Conservation (phyloP, 2,113 vertebrate genomes). For the Microtus richardsoni region DNA sequence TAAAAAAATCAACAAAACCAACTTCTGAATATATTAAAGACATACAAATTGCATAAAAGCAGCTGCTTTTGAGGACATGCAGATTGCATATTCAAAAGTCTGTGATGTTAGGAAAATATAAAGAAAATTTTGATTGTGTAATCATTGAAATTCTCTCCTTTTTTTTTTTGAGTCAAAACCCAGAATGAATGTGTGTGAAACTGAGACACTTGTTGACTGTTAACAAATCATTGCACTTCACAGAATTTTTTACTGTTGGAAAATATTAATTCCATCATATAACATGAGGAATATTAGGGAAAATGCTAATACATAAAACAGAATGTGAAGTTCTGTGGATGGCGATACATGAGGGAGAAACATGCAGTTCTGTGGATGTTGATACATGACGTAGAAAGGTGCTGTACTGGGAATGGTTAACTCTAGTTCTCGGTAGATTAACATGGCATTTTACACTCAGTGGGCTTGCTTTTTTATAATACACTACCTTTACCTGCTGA, state of each 20-base stretch:
- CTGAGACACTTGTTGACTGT: background rate
- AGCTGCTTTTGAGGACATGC: background rate
- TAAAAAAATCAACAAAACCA: background rate
- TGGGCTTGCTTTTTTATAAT: background rate
- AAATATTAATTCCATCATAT: background rate
- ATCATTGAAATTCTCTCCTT: conserved; percentile 8
- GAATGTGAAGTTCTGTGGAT: background rate
- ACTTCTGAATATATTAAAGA: background rate
- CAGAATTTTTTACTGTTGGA: background rate
- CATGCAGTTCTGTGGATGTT: background rate
- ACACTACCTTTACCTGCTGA: background rate
- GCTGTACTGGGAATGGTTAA: background rate
- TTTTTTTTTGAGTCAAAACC: background rate
- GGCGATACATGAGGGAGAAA: background rate
- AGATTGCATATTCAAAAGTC: too few relatives aligned
- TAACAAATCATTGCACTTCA: background rate
- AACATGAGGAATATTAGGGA: background rate
- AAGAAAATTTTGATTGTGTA: background rate
- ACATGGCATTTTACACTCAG: background rate
- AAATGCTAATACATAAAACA: background rate
- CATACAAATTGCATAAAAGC: background rate
- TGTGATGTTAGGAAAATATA: background rate
- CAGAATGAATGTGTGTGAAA: background rate
- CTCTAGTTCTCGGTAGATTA: background rate
- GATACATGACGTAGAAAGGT: background rate